A percentile compares a stretch with the other conserved stretches of the same genome.
These are phyloP conservation scores for Coecobrya sp. DNA, from an alignment of 2,888 invertebrate species.

Conservation along the genomic window DNA sequence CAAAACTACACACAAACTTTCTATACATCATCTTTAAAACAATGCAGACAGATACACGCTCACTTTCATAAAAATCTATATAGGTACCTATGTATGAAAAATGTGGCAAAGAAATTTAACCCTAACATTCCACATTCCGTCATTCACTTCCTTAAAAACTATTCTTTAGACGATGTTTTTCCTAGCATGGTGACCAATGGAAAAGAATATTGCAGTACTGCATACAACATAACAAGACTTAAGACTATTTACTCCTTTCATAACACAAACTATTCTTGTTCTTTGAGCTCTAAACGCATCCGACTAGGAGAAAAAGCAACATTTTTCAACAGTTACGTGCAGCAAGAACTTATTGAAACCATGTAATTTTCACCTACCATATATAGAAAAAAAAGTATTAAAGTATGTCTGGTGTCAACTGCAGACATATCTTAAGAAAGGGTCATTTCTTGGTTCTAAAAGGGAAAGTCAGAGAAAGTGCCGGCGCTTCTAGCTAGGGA, in stretches of 20 bases:
- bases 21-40: neutral
- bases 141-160: too few species aligned
- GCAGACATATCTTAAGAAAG: slow-evolving; percentile 66
- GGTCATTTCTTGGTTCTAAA: slow-evolving; percentile 55
- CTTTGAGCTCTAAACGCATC: neutral
- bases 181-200: slow-evolving; percentile 47
- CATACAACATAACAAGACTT: too few species aligned
- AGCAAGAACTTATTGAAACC: slow-evolving; percentile 18
- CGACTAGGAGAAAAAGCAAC: neutral
- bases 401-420: slow-evolving; percentile 58
- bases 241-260: too few species aligned
- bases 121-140: neutral
- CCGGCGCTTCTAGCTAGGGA: neutral
- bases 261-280: neutral
- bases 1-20: neutral
- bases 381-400: slow-evolving; percentile 37
- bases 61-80: neutral
- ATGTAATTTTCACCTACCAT: slow-evolving; percentile 29
- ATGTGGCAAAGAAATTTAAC: neutral
- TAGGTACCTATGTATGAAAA: too few species aligned
- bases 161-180: too few species aligned
- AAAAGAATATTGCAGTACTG: too few species aligned
- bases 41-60: neutral
- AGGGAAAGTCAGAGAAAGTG: neutral
- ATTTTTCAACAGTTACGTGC: slow-evolving; percentile 48